Percentiles rank a stretch among this genome's conserved stretches.
Conservation (phyloP, 1,140 invertebrate genomes). For the Saxidomus purpurata region DNA sequence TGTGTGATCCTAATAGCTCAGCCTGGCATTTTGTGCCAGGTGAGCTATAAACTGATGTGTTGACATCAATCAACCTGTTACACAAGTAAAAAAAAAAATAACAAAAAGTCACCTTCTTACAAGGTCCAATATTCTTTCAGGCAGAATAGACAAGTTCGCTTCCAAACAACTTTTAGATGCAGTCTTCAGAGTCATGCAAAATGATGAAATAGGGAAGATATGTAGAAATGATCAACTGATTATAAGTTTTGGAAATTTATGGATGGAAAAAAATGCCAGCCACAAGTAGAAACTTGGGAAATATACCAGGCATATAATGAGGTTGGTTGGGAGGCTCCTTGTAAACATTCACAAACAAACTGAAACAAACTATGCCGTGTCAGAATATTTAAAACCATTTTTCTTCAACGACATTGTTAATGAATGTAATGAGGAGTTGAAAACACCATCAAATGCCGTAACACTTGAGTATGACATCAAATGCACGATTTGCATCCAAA, state of each 20-base stretch:
- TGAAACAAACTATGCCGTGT: not conserved
- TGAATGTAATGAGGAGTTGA: no score
- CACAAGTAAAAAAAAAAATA: no score
- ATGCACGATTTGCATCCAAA: no score
- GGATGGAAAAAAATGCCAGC: constrained; percentile 55
- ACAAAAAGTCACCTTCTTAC: not conserved
- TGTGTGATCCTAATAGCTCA: no score
- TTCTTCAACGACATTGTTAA: not conserved
- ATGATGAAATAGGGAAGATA: constrained; percentile 13
- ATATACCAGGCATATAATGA: constrained; percentile 48
- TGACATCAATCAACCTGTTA: not conserved
- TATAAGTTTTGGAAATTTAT: constrained; percentile 34
- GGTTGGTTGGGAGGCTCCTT: constrained; percentile 11
- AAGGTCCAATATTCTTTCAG: not conserved
- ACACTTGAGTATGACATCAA: no score
- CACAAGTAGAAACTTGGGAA: constrained; percentile 33
- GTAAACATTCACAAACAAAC: constrained; percentile 27
- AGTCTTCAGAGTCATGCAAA: constrained; percentile 18
- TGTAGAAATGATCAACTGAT: constrained; percentile 19
- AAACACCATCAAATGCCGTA: no score
- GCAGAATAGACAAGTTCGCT: not conserved
- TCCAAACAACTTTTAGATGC: constrained; percentile 10
- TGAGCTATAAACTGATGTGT: not conserved
- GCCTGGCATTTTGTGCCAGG: no score
- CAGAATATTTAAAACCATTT: not conserved